Conservation (phyloP, 1,140 invertebrate species). For the Oreohelix idahoensis region DNA sequence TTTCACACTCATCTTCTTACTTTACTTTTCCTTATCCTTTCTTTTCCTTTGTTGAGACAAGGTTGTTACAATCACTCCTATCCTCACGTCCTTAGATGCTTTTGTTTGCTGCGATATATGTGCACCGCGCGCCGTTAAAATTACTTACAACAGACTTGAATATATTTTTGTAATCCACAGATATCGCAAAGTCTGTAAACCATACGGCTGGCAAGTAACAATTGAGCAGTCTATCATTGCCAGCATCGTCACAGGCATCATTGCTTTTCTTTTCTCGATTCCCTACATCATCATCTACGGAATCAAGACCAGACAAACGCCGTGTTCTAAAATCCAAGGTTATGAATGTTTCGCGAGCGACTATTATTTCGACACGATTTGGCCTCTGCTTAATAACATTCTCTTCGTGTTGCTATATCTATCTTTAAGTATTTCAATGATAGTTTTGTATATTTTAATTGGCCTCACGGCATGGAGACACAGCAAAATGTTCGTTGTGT, state of each 20-base stretch:
- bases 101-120: too few species aligned
- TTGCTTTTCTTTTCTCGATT: neutral
- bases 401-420: conserved; percentile 6
- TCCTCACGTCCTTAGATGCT: too few species aligned
- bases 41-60: too few species aligned
- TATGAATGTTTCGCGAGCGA: neutral
- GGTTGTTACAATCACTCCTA: too few species aligned
- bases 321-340: neutral
- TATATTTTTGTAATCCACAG: too few species aligned
- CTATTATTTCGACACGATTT: neutral
- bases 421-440: neutral
- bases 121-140: too few species aligned
- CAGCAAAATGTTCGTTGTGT: neutral
- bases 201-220: neutral
- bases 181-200: neutral
- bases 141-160: too few species aligned
- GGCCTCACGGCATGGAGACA: neutral
- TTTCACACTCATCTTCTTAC: too few species aligned
- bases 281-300: conserved; percentile 14
- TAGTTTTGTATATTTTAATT: neutral
- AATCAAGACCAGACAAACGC: neutral
- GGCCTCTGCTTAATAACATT: neutral
- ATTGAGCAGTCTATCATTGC: neutral
- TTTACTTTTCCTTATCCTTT: too few species aligned
- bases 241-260: neutral